Conservation (phyloP, 2,888 invertebrate species). For the Mesodorylaimus sp. region DNA sequence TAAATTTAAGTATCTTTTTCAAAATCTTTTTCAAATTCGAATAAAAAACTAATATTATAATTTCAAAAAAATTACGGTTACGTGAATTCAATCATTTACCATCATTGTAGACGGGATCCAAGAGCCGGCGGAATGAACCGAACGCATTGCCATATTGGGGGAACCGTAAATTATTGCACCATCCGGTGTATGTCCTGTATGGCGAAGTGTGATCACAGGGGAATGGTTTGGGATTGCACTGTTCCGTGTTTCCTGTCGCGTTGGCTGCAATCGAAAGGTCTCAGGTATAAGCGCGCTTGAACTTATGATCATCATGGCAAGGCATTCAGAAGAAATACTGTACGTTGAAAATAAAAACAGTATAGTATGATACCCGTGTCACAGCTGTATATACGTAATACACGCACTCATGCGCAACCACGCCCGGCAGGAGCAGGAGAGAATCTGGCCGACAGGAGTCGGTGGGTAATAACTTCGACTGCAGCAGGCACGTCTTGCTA, state of each 20-base stretch:
- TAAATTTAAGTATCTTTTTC: not conserved
- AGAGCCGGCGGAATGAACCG: constrained; percentile 58
- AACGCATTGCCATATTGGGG: constrained; percentile 62
- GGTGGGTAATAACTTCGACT: too few species aligned
- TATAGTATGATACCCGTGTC: too few species aligned
- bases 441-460: too few species aligned
- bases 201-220: constrained; percentile 28
- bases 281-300: not conserved
- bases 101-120: constrained; percentile 62
- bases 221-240: constrained; percentile 24
- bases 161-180: constrained; percentile 61
- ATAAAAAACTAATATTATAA: not conserved
- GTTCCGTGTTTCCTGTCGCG: constrained; percentile 15
- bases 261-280: constrained; percentile 5
- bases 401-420: too few species aligned
- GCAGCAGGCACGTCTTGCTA: too few species aligned
- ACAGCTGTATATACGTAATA: too few species aligned
- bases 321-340: too few species aligned
- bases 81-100: too few species aligned
- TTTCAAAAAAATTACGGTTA: too few species aligned
- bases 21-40: not conserved
- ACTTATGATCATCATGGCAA: too few species aligned
- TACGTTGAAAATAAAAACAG: too few species aligned
- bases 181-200: constrained; percentile 68
- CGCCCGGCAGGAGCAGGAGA: too few species aligned